Conservation (phyloP, 2,888 invertebrate genomes). For the Conistra vaccinii region DNA sequence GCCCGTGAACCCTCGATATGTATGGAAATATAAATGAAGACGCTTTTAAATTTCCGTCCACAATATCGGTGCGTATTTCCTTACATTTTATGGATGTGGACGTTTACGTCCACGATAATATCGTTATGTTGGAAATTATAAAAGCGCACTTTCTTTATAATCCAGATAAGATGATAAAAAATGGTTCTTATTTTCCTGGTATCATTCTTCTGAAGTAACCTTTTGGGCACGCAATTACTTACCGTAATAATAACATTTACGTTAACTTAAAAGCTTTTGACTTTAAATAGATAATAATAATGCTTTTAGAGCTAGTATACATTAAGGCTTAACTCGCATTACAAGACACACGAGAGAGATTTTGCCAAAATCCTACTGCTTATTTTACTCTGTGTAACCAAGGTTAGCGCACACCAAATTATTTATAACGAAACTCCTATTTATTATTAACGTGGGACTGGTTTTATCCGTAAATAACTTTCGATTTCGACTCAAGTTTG, state of each 20-base stretch:
- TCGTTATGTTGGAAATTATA: too few species aligned
- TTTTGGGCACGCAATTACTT: background rate
- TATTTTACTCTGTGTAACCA: slow-evolving; percentile 36
- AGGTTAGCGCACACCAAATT: slow-evolving; percentile 60
- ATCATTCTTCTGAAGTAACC: background rate
- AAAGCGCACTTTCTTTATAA: background rate
- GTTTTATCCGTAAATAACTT: slow-evolving; percentile 65
- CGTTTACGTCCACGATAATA: too few species aligned
- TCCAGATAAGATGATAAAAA: background rate
- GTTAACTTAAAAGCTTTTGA: slow-evolving; percentile 8
- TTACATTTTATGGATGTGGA: too few species aligned
- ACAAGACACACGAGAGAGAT: background rate
- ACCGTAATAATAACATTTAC: background rate
- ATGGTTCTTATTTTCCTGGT: background rate
- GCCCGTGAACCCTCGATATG: too few species aligned
- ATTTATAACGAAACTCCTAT: slow-evolving; percentile 66
- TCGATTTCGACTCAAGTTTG: slow-evolving; percentile 62
- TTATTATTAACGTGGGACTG: slow-evolving; percentile 69
- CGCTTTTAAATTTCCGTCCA: too few species aligned
- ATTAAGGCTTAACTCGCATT: slow-evolving; percentile 4
- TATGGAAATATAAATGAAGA: too few species aligned
- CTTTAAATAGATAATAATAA: slow-evolving; percentile 2
- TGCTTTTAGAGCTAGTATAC: slow-evolving; percentile 22
- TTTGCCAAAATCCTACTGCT: slow-evolving; percentile 29
- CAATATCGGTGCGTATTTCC: too few species aligned